A percentile compares a stretch with the other conserved stretches of the same genome.
phyloP scores from a whole-genome alignment of 2,888 invertebrate genomes.

The Malthinus flaveolus region DNA sequence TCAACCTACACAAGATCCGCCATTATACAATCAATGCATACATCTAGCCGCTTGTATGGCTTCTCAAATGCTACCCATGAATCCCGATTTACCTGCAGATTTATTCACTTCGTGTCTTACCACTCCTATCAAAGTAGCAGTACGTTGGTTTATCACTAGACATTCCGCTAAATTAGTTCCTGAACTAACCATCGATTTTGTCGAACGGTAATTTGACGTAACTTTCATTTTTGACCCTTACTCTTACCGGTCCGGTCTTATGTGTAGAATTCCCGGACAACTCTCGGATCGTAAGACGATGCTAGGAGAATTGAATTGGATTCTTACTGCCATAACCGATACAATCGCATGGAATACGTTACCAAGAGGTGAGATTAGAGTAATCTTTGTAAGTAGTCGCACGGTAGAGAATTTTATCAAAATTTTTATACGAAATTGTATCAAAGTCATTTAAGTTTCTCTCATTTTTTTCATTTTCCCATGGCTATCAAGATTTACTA shows the following conservation, averaged over 20 bases:
- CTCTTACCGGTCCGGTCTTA: constrained; percentile 24
- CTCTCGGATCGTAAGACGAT: constrained; percentile 93
- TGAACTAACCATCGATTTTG: constrained; percentile 78
- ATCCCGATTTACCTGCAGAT: constrained; percentile 95
- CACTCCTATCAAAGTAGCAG: constrained; percentile 95
- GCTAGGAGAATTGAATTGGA: constrained; percentile 99
- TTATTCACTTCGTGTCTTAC: constrained; percentile 98
- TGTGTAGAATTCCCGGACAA: constrained; percentile 92
- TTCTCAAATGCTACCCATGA: constrained; percentile 95
- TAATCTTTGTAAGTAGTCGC: too few species aligned
- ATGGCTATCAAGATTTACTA: too few species aligned
- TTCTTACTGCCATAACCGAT: constrained; percentile 99
- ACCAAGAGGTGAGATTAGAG: constrained; percentile 77
- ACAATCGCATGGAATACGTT: constrained; percentile 99
- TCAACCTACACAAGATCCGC: constrained; percentile 45
- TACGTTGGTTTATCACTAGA: constrained; percentile 92
- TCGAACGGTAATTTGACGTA: constrained; percentile 78
- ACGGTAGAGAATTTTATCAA: too few species aligned
- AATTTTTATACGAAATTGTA: too few species aligned
- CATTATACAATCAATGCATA: constrained; percentile 87
- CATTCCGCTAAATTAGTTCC: constrained; percentile 81
- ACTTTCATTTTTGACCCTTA: not conserved
- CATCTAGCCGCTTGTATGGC: constrained; percentile 94
- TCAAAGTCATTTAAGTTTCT: not conserved
- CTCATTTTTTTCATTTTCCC: too few species aligned